phyloP scores from a whole-genome alignment of 2,888 invertebrate species.

The Punctoribates punctum region DNA sequence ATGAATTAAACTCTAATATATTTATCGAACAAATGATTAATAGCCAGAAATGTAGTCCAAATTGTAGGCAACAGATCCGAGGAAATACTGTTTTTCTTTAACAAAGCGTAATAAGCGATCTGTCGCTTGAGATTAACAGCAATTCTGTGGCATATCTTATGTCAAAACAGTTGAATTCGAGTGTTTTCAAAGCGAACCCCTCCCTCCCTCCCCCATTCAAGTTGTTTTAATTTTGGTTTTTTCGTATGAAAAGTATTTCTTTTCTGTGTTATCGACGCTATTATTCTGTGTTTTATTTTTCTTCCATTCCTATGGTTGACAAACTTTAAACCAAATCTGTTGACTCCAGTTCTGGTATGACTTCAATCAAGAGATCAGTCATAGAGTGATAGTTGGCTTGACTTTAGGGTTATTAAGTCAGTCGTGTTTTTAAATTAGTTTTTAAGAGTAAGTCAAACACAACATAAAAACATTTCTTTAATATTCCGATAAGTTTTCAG shows the following conservation, averaged over 20 bases:
- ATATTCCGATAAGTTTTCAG: neutral
- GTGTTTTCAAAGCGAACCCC: too few species aligned
- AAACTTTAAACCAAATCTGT: neutral
- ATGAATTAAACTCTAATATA: neutral
- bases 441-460: neutral
- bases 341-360: neutral
- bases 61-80: too few species aligned
- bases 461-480: neutral
- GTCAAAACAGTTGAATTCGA: too few species aligned
- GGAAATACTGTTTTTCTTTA: neutral
- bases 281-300: neutral
- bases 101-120: neutral
- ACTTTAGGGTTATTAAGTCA: slow-evolving; percentile 11
- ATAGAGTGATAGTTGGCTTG: neutral
- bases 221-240: neutral
- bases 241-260: neutral
- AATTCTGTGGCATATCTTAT: too few species aligned
- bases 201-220: too few species aligned
- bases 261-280: neutral
- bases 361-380: neutral
- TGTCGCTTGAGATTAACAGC: too few species aligned
- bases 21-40: slow-evolving; percentile 14
- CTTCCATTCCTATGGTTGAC: neutral
- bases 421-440: neutral
- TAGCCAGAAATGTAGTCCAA: neutral